phyloP scores from a whole-genome alignment of 1,140 invertebrate species.

The Dinoponera quadriceps region DNA sequence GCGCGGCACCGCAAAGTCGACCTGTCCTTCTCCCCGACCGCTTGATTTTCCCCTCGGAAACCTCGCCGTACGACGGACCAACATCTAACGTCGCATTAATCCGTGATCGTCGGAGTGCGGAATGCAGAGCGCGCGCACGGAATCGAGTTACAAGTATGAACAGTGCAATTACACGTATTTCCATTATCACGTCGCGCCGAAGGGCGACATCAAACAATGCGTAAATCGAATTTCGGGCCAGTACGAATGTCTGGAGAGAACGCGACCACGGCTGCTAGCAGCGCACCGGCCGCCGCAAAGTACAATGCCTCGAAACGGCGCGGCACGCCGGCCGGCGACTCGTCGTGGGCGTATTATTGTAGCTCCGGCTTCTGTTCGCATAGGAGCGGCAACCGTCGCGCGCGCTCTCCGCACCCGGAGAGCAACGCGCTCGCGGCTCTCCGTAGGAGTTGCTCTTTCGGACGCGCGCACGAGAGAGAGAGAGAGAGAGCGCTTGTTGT shows the following conservation, averaged over 20 bases:
- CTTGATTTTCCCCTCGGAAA: too few species aligned
- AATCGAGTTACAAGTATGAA: conserved; percentile 47
- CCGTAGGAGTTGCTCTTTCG: conserved; percentile 32
- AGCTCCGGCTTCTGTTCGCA: conserved; percentile 43
- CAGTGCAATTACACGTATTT: conserved; percentile 47
- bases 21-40: too few species aligned
- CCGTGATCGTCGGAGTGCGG: conserved; percentile 29
- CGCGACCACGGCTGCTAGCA: background rate
- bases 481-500: background rate
- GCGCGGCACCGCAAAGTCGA: too few species aligned
- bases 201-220: conserved; percentile 61
- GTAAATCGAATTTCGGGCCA: conserved; percentile 37
- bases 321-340: background rate
- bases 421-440: background rate
- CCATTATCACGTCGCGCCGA: conserved; percentile 57
- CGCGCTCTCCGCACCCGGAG: background rate
- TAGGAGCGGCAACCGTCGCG: conserved; percentile 37
- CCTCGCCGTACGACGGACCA: background rate
- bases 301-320: conserved; percentile 41
- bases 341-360: conserved; percentile 59
- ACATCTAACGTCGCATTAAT: conserved; percentile 36
- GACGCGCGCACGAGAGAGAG: background rate
- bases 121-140: background rate
- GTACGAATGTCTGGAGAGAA: background rate
- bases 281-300: conserved; percentile 16